phyloP scores from a whole-genome alignment of 2,888 invertebrate species.

The Epirrhoe tristata region DNA sequence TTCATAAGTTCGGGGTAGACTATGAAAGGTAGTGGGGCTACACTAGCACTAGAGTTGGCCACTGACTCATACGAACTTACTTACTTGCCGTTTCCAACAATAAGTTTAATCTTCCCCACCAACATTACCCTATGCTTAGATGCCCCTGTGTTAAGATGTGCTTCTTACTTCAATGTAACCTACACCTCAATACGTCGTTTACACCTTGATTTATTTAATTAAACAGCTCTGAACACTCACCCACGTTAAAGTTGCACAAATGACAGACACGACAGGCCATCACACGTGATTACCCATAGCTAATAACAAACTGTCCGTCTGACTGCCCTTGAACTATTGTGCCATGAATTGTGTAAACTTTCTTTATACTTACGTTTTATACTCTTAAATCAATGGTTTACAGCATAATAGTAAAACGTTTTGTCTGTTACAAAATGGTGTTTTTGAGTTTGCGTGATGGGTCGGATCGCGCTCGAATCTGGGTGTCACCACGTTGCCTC shows the following conservation, averaged over 20 bases:
- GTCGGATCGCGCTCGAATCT: conserved; percentile 19
- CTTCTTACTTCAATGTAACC: background rate
- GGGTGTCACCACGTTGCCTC: conserved; percentile 20
- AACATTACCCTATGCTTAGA: background rate
- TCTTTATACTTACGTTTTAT: conserved; percentile 25
- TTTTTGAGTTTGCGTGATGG: conserved; percentile 32
- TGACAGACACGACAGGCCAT: conserved; percentile 47
- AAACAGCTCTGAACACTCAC: conserved; percentile 29
- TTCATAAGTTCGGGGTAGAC: too few species aligned
- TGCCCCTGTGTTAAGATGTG: background rate
- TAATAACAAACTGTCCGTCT: conserved; percentile 38
- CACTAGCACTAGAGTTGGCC: too few species aligned
- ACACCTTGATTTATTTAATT: background rate
- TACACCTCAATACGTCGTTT: background rate
- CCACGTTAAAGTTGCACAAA: conserved; percentile 44
- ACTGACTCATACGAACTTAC: too few species aligned
- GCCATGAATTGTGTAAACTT: conserved; percentile 42
- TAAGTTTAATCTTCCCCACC: too few species aligned
- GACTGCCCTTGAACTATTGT: conserved; percentile 57
- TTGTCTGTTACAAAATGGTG: conserved; percentile 22
- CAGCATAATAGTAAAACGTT: conserved; percentile 27
- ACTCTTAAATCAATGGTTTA: conserved; percentile 25
- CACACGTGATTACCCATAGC: conserved; percentile 48
- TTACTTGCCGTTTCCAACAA: too few species aligned
- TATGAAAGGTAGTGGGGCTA: too few species aligned